Base-by-base conservation (phyloP, 2,113 vertebrate species). In the Anser cygnoides region DNA sequence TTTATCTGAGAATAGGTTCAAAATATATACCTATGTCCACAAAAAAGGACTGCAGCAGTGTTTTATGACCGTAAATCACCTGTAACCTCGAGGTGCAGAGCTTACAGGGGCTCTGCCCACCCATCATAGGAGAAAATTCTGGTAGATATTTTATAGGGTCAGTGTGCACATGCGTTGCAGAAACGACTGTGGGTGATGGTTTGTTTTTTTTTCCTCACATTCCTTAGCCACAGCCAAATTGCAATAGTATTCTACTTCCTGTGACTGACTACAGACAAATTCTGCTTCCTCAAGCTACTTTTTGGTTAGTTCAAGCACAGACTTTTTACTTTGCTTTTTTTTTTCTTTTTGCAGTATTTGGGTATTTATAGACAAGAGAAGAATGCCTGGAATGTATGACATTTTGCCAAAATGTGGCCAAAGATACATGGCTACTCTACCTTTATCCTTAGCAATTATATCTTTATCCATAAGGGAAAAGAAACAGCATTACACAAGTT, bases 131-230 rank as follows among this genome's bases (percentile, higher is more conserved):
- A 89, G 21, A 70, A 91, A 91, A 61, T 25, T 19, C 1, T 10
- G 54, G 67, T n/a, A 62, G 81, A 4, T 35, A 70, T 43, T 92
- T 86, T 73, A 67, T n/a, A 37, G 59, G 7, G 4, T 70, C 41
- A 57, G 5, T 16, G 9, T 66, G 16, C 29, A 57, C 49, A 76
- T 57, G 83, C 11, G 13, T 59, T 70, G 39, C 57, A 41, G 71
- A 62, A 5, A 20, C 44, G 13, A 50, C 22, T 63, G 13, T 2
- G 1, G 5, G 13, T 52, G 31, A 54, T 58, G 5, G 16, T 14
- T 19, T 5, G 0, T 49, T 66, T 4, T 57, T 57, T 4, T 74
- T 33, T 23, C 22, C 39, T 4, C 8, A 23, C 0, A 1, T 91
- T 75, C 13, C 15, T 82, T 49, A 57, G 41, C 19, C 20, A 49